phyloP scores from a whole-genome alignment of 2,888 invertebrate genomes.

The Podabrus alpinus region DNA sequence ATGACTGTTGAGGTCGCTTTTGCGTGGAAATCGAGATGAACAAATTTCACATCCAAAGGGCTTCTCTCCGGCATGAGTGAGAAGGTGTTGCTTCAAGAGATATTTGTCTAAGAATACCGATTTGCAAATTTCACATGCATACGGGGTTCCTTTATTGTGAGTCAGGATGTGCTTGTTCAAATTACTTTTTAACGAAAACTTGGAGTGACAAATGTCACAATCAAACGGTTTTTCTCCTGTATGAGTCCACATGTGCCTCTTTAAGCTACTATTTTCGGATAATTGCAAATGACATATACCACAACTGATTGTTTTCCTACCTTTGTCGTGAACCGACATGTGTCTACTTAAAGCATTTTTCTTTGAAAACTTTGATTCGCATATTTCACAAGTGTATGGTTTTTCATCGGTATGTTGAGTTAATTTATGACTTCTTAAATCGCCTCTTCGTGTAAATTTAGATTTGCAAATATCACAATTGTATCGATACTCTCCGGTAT shows the following conservation, averaged over 20 bases:
- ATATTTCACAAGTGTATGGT: neutral
- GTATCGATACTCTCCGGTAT: neutral
- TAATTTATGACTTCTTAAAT: neutral
- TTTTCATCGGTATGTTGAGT: neutral
- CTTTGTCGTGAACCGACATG: neutral
- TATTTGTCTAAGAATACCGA: neutral
- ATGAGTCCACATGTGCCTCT: neutral
- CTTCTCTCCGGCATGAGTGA: neutral
- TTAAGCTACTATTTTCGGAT: neutral
- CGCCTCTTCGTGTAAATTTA: neutral
- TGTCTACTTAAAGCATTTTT: neutral
- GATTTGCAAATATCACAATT: neutral
- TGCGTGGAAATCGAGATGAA: neutral
- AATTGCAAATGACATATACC: neutral
- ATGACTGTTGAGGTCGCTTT: neutral
- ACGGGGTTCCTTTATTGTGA: neutral
- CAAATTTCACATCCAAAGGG: neutral
- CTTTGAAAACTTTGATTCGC: neutral
- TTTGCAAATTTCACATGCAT: neutral
- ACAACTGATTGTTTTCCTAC: neutral
- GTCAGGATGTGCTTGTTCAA: neutral
- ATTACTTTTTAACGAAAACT: neutral
- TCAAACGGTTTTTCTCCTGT: neutral
- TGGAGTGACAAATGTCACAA: neutral
- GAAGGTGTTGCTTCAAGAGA: neutral